phyloP scores from a whole-genome alignment of 2,113 vertebrate species.

The Narcine bancroftii region DNA sequence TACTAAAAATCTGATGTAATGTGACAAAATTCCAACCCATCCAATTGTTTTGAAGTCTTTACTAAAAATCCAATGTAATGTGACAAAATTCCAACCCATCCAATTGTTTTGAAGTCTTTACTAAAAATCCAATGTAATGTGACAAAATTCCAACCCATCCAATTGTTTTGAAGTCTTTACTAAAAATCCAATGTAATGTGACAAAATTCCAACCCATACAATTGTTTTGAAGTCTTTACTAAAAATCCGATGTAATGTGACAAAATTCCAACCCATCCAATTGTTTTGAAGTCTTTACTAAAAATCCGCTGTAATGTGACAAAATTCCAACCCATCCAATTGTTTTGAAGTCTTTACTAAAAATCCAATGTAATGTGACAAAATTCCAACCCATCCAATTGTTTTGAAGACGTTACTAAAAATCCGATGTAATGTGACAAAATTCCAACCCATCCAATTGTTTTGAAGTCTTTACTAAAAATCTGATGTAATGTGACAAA shows the following conservation, averaged over 20 bases:
- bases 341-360: not conserved
- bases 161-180: not conserved
- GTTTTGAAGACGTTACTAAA: not conserved
- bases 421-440: not conserved
- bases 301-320: not conserved
- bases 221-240: not conserved
- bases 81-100: not conserved
- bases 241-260: not conserved
- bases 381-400: not conserved
- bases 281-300: not conserved
- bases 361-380: not conserved
- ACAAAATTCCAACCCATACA: not conserved
- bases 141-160: not conserved
- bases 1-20: not conserved
- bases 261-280: not conserved
- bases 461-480: not conserved
- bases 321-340: not conserved
- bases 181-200: not conserved
- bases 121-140: not conserved
- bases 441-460: not conserved
- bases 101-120: not conserved
- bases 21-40: not conserved
- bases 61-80: not conserved
- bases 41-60: not conserved
- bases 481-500: not conserved